Conservation (phyloP, 2,113 vertebrate species). For the Tetrao urogallus region DNA sequence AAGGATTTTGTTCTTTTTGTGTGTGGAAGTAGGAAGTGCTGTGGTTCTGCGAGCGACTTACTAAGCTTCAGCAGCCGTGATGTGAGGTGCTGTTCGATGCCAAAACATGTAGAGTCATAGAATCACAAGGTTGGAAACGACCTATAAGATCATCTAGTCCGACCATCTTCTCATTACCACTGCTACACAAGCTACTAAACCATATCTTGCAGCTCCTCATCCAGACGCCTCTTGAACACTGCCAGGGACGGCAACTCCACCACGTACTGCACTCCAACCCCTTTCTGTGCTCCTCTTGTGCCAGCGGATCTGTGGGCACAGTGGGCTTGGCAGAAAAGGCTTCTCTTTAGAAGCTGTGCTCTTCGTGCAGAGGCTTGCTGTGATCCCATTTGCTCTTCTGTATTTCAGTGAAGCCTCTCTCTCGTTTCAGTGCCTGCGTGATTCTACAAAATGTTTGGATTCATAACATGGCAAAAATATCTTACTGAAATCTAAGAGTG, state of each 20-base stretch:
- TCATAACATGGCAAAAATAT: neutral
- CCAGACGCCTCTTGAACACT: no score
- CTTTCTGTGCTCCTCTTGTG: neutral
- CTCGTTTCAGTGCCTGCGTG: neutral
- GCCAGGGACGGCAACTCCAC: no score
- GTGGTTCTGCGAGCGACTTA: neutral
- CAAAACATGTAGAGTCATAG: neutral
- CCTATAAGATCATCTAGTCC: no score
- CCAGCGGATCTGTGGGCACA: neutral
- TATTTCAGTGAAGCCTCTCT: neutral
- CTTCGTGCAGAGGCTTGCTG: neutral
- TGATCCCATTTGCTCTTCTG: neutral
- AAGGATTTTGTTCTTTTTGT: neutral
- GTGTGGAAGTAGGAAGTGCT: neutral
- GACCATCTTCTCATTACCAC: no score
- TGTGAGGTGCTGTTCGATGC: neutral
- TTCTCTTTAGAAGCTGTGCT: neutral
- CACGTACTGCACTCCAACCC: neutral
- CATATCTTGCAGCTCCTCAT: no score
- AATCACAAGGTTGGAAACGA: no score
- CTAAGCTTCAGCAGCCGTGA: accelerated
- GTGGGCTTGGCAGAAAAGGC: neutral
- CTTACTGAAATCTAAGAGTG: conserved; percentile 18
- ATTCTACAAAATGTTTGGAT: conserved; percentile 3
- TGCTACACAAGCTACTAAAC: no score